Conservation (phyloP, 2,888 invertebrate genomes). For the Acleris cristana region DNA sequence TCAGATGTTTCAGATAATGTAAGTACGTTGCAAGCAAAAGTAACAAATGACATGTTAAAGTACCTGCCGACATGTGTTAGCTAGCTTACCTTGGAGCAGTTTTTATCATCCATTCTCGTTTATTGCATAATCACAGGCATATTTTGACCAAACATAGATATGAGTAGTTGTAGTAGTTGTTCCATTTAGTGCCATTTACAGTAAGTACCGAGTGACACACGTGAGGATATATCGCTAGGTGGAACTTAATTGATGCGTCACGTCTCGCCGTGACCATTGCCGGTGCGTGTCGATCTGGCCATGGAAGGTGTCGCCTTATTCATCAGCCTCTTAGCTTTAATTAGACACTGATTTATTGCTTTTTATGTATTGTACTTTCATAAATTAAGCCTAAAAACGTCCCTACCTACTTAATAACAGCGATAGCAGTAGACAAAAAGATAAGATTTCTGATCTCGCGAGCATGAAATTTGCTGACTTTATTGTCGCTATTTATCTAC, state of each 20-base stretch:
- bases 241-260: conserved; percentile 49
- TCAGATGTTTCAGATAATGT: too few species aligned
- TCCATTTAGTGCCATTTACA: conserved; percentile 9
- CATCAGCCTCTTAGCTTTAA: conserved; percentile 7
- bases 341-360: background rate
- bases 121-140: conserved; percentile 7
- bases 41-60: too few species aligned
- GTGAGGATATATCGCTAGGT: conserved; percentile 18
- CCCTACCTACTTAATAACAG: too few species aligned
- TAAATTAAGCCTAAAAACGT: too few species aligned
- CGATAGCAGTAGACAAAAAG: too few species aligned
- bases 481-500: too few species aligned
- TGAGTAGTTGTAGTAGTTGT: background rate
- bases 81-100: background rate
- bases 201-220: conserved; percentile 6
- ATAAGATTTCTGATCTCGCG: too few species aligned
- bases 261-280: conserved; percentile 46
- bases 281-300: conserved; percentile 46
- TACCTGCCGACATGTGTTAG: too few species aligned
- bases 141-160: conserved; percentile 8
- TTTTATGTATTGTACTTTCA: too few species aligned
- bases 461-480: too few species aligned
- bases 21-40: too few species aligned
- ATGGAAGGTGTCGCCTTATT: conserved; percentile 38
- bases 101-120: conserved; percentile 1